Conservation (phyloP, 2,888 invertebrate species). For the Agapostemon virescens region DNA sequence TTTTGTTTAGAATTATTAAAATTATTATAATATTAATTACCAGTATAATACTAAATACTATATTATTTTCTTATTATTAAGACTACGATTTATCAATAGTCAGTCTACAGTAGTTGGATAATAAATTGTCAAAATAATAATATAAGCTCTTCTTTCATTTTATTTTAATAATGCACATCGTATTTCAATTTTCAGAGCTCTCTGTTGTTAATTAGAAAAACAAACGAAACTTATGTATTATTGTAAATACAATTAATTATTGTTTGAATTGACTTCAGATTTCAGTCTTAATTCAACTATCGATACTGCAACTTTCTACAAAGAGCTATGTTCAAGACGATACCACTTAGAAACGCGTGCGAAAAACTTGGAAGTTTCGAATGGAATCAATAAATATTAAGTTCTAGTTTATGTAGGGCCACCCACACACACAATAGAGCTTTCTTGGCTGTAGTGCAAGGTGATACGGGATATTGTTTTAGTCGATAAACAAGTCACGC, state of each 20-base stretch:
- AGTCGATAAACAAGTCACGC: constrained; percentile 25
- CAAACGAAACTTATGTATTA: neutral
- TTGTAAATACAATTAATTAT: neutral
- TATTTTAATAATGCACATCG: neutral
- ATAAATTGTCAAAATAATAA: neutral
- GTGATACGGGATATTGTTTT: constrained; percentile 28
- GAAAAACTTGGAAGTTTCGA: constrained; percentile 1
- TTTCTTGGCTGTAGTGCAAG: constrained; percentile 31
- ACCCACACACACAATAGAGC: constrained; percentile 8
- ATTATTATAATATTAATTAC: neutral
- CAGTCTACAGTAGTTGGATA: neutral
- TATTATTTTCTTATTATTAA: neutral
- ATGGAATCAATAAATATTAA: constrained; percentile 50
- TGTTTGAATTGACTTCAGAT: neutral
- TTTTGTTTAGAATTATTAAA: neutral
- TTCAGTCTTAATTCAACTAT: neutral
- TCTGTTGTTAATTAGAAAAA: neutral
- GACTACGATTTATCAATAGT: neutral
- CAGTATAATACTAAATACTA: neutral
- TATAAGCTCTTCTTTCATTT: neutral
- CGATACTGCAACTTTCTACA: neutral
- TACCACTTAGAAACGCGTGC: constrained; percentile 7
- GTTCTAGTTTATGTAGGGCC: constrained; percentile 27
- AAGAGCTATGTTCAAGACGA: neutral
- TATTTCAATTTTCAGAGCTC: neutral